Conservation (phyloP, 2,797 vertebrate genomes). For the Rhinogobio ventralis region DNA sequence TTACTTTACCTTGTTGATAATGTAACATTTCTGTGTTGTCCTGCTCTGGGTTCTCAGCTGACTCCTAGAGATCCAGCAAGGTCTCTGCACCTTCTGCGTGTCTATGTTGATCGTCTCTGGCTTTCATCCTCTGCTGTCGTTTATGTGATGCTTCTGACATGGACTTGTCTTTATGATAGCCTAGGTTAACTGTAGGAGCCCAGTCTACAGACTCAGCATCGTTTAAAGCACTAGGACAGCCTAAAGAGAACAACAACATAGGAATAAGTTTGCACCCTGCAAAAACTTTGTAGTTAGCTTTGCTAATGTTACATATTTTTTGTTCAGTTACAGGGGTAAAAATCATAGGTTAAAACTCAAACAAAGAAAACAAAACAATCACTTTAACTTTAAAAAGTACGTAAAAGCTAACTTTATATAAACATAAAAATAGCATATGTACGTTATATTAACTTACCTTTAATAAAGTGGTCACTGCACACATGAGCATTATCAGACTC, state of each 20-base stretch:
- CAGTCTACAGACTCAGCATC: neutral
- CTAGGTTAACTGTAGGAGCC: constrained; percentile 7
- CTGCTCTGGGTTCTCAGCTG: constrained; percentile 24
- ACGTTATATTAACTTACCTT: constrained; percentile 4
- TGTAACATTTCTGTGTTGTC: constrained; percentile 18
- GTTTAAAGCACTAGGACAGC: neutral
- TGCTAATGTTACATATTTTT: neutral
- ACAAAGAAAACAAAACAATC: neutral
- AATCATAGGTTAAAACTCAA: neutral
- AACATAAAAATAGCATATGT: neutral
- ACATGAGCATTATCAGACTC: neutral
- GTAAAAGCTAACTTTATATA: neutral
- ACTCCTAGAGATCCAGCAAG: neutral
- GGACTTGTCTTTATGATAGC: constrained; percentile 23
- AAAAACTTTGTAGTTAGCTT: constrained; percentile 3
- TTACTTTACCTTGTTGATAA: neutral
- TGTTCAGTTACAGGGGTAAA: neutral
- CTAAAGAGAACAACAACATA: neutral
- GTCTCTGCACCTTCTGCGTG: constrained; percentile 7
- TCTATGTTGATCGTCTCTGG: neutral
- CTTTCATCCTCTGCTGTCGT: neutral
- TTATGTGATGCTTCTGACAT: constrained; percentile 35
- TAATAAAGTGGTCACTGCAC: constrained; percentile 18
- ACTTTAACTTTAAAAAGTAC: neutral
- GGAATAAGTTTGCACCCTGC: neutral